Conservation (phyloP, 2,113 vertebrate species). For the Propithecus coquereli region DNA sequence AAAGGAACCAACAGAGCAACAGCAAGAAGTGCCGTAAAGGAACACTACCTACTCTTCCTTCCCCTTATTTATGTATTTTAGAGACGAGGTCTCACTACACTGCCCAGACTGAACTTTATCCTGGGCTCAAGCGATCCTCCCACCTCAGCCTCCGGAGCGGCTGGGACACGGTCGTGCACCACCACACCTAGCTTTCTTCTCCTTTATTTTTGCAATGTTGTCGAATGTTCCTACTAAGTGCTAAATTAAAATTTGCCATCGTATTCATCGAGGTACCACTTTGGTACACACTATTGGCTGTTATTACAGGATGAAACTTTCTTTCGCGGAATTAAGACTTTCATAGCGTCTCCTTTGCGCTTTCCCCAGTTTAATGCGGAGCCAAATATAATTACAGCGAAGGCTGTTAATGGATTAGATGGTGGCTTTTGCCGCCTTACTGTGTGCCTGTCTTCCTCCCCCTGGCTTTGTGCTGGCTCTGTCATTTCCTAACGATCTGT, state of each 20-base stretch:
- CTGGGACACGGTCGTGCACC: not conserved
- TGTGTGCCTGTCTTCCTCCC: constrained; percentile 60
- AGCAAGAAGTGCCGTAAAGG: constrained; percentile 36
- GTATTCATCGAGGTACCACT: constrained; percentile 73
- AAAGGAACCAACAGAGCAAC: constrained; percentile 24
- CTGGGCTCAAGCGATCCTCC: not conserved
- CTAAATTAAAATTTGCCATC: constrained; percentile 72
- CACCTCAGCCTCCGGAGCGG: not conserved
- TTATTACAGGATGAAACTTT: constrained; percentile 67
- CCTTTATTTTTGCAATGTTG: not conserved
- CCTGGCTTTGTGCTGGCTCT: constrained; percentile 59
- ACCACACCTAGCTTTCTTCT: not conserved
- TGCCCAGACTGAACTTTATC: not conserved
- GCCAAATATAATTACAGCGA: constrained; percentile 69
- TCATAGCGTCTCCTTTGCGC: constrained; percentile 71
- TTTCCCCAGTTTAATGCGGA: constrained; percentile 66
- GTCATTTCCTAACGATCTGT: constrained; percentile 74
- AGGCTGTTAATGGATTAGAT: constrained; percentile 71
- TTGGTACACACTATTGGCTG: constrained; percentile 57
- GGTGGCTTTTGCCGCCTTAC: constrained; percentile 60
- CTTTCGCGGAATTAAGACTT: constrained; percentile 72
- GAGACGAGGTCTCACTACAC: not conserved
- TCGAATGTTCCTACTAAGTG: constrained; percentile 72
- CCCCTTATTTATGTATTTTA: not conserved
- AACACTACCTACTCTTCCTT: not conserved